Conservation (phyloP, 2,888 invertebrate genomes). For the Anthophora plumipes region DNA sequence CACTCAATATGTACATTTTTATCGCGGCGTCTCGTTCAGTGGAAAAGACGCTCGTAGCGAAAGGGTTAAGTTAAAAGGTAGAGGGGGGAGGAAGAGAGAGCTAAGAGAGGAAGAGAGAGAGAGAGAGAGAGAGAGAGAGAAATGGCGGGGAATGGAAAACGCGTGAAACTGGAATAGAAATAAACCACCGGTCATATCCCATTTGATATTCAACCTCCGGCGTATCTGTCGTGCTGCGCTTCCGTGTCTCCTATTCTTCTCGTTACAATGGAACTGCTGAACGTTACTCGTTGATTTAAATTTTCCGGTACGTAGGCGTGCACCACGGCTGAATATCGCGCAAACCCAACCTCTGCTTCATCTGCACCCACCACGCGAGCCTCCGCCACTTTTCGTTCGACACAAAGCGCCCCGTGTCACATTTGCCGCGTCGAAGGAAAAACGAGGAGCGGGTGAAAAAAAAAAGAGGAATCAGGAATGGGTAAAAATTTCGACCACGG, state of each 20-base stretch:
- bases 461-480: not conserved
- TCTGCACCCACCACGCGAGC: not conserved
- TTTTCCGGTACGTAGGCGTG: slow-evolving; percentile 69
- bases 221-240: slow-evolving; percentile 71
- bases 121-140: not conserved
- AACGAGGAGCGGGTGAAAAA: slow-evolving; percentile 20
- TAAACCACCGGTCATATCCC: slow-evolving; percentile 73
- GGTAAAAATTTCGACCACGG: slow-evolving; percentile 31
- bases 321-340: slow-evolving; percentile 57
- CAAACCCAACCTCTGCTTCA: not conserved
- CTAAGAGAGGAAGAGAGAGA: not conserved
- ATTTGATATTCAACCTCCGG: slow-evolving; percentile 75
- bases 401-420: slow-evolving; percentile 65
- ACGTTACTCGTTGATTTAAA: slow-evolving; percentile 75
- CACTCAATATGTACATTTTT: too few species aligned
- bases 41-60: too few species aligned
- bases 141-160: not conserved
- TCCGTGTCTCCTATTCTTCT: slow-evolving; percentile 73
- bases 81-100: not conserved
- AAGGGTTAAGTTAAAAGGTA: too few species aligned
- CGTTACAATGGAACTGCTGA: slow-evolving; percentile 74
- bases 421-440: slow-evolving; percentile 57
- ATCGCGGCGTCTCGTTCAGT: too few species aligned
- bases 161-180: slow-evolving; percentile 65
- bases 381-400: slow-evolving; percentile 30